Conservation (phyloP, 2,113 vertebrate species). For the Camelus dromedarius region DNA sequence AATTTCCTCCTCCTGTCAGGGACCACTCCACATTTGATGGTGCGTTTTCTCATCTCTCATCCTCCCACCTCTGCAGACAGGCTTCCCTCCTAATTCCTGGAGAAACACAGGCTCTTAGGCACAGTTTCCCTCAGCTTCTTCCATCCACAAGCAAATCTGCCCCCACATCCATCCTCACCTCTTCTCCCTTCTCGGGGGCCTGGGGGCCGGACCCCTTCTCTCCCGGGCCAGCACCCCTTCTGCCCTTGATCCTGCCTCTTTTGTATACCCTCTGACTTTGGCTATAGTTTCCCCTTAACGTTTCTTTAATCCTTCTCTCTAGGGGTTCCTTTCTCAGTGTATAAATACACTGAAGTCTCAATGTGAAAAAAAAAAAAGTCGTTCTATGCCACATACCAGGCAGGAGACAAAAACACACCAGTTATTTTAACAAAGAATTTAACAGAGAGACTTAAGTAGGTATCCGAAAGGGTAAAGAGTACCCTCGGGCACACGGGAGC, state of each 20-base stretch:
- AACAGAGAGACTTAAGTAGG: background rate
- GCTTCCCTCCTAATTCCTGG: background rate
- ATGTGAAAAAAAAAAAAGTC: background rate
- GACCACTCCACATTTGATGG: background rate
- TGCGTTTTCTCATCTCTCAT: too few species aligned
- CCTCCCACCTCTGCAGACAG: background rate
- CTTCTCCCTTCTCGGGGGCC: background rate
- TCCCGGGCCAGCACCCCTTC: background rate
- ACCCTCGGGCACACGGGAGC: background rate
- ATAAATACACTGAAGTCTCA: background rate
- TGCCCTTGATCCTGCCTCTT: background rate
- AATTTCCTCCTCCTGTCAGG: too few species aligned
- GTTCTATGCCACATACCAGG: background rate
- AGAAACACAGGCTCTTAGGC: background rate
- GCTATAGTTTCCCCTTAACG: background rate
- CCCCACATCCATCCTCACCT: background rate
- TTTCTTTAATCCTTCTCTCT: background rate
- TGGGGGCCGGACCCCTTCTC: background rate
- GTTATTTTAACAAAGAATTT: background rate
- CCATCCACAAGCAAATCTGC: background rate
- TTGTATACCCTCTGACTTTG: background rate
- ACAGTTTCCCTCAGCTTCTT: background rate
- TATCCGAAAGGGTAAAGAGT: background rate
- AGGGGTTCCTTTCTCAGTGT: background rate
- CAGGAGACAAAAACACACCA: background rate